Evolutionary conservation across 2,888 invertebrate species (phyloP).

Genomic region (Candidula unifasciata): DNA sequence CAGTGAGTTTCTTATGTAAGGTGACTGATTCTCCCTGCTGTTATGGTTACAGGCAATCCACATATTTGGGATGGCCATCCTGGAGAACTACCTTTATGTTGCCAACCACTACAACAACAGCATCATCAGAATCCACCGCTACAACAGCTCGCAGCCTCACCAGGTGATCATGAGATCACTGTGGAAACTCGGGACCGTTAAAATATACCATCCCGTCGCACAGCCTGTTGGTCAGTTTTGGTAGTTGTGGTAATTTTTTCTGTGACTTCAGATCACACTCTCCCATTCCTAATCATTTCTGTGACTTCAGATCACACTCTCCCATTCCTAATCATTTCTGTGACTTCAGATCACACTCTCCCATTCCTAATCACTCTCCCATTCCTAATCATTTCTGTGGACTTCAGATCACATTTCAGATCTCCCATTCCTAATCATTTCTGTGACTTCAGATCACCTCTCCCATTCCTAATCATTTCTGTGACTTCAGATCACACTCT

Average conservation of each 20-base stretch:
- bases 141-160: slow-evolving; percentile 63
- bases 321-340: not conserved
- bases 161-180: slow-evolving; percentile 38
- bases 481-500: too few relatives aligned
- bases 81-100: slow-evolving; percentile 86
- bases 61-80: slow-evolving; percentile 85
- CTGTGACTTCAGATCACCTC: too few relatives aligned
- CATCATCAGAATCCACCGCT: slow-evolving; percentile 83
- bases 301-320: not conserved
- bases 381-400: too few relatives aligned
- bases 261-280: not conserved
- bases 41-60: slow-evolving; percentile 81
- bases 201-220: slow-evolving; percentile 86
- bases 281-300: not conserved
- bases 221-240: slow-evolving; percentile 82
- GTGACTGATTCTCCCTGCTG: not conserved
- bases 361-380: too few relatives aligned
- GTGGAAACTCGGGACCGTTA: slow-evolving; percentile 77
- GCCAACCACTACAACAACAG: slow-evolving; percentile 84
- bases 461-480: too few relatives aligned
- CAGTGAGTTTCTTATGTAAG: not conserved
- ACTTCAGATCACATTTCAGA: too few relatives aligned
- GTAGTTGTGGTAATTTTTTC: not conserved
- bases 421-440: too few relatives aligned
- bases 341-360: too few relatives aligned